Evolutionary conservation across 2,888 invertebrate genomes (phyloP), one percentile per base, ranked within the genome.

Genomic region (Rhagonycha fulva): DNA sequence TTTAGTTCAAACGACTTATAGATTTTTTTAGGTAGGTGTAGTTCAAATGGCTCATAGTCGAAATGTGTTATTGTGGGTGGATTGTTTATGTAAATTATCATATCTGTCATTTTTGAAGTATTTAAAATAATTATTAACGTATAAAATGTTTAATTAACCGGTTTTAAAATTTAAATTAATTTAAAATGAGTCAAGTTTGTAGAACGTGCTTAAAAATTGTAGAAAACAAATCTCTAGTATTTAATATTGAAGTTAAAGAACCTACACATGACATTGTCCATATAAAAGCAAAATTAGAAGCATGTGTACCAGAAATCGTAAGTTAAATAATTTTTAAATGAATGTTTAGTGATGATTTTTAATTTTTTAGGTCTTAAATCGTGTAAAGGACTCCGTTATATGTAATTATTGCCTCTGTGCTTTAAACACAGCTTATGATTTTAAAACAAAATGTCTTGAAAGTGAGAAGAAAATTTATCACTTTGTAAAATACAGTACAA

Each of bases 291-390:
- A 70, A 74, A 70, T 66, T 74, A 19, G 66, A 70, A 26, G 70
- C 70, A 19, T 74, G 74, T 61, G 70, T 74, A 14, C 74, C 74
- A 9, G 74, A 74, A 74, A 24, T 74, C 14, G 74, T 74, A 74
- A 47, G 70, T 66, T 24, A 3, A 60, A 30, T 23, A 9, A n/a
- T 4, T 23, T n/a, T 14, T 28, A 9, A 23, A 9, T 63, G n/a
- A 2, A 66, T 32, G n/a, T 67, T 23, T 66, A 67, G 2, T n/a
- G 28, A 4, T 28, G 14, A 12, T 9, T 19, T 14, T 5, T 12
- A 4, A 7, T 47, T 74, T 74, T n/a, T 60, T 26, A 74, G 74
- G 70, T 70, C 4, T 60, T 74, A n/a, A 26, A 32, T 23, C 32
- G 32, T 9, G 74, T 74, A 12, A 60, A 28, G 14, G n/a, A 70